Conservation (phyloP, 2,888 invertebrate genomes). For the Ophioninae sp. region DNA sequence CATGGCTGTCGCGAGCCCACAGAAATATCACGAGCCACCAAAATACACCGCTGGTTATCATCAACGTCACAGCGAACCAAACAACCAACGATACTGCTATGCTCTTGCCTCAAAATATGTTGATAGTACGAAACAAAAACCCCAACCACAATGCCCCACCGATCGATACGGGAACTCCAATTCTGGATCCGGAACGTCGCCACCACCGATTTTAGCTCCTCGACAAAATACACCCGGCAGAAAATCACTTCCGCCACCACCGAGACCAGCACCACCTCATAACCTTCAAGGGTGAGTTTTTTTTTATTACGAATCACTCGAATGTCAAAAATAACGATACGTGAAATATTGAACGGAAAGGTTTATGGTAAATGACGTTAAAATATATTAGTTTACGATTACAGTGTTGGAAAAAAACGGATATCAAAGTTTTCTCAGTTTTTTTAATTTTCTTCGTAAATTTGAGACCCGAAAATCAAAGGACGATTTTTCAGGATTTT, state of each 20-base stretch:
- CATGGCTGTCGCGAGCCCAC: conserved; percentile 71
- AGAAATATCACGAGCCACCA: conserved; percentile 76
- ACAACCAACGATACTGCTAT: conserved; percentile 70
- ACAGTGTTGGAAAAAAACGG: no score
- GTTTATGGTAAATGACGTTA: no score
- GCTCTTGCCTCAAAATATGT: conserved; percentile 74
- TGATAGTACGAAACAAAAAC: conserved; percentile 72
- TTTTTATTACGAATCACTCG: background rate
- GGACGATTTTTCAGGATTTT: no score
- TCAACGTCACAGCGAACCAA: conserved; percentile 66
- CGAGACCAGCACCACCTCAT: conserved; percentile 77
- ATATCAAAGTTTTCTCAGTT: no score
- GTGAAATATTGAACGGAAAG: no score
- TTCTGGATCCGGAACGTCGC: conserved; percentile 65
- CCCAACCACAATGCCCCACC: conserved; percentile 70
- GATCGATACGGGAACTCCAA: conserved; percentile 66
- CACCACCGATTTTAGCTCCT: conserved; percentile 78
- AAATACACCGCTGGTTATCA: conserved; percentile 73
- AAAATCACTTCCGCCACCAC: conserved; percentile 78
- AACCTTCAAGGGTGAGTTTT: conserved; percentile 73
- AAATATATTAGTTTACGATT: no score
- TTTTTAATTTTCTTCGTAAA: no score
- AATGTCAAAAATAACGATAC: no score
- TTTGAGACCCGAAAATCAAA: no score
- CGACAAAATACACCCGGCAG: conserved; percentile 75